phyloP scores from a whole-genome alignment of 2,888 invertebrate species.

The Germaria angustata region DNA sequence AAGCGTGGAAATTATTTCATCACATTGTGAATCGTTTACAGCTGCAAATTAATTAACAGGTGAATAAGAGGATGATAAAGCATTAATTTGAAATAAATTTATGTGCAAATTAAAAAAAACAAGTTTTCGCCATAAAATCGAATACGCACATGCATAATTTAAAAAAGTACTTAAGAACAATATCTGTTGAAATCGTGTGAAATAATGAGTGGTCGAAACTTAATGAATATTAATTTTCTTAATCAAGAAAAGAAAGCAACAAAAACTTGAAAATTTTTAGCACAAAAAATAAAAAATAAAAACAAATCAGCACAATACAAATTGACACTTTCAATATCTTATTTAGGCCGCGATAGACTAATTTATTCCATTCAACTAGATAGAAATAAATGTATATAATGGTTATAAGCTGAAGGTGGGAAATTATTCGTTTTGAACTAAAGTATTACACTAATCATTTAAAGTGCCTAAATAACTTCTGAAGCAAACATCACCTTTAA shows the following conservation, averaged over 20 bases:
- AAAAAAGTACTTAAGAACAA: slow-evolving; percentile 7
- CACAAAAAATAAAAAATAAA: not conserved
- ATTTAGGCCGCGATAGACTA: no score
- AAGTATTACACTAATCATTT: not conserved
- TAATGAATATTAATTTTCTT: slow-evolving; percentile 13
- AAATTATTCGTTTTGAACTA: not conserved
- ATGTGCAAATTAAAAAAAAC: slow-evolving; percentile 14
- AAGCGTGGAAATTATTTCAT: slow-evolving; percentile 22
- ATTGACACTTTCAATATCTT: not conserved
- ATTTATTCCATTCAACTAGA: not conserved
- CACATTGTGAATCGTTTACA: slow-evolving; percentile 16
- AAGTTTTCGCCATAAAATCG: slow-evolving; percentile 9
- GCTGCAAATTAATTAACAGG: slow-evolving; percentile 35
- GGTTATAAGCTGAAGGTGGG: not conserved
- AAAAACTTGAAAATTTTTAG: not conserved
- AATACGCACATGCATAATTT: not conserved
- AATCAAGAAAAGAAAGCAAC: not conserved
- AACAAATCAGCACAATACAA: not conserved
- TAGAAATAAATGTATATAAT: not conserved
- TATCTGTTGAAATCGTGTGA: slow-evolving; percentile 7
- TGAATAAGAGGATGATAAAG: slow-evolving; percentile 34
- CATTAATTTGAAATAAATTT: not conserved
- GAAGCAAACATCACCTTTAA: not conserved
- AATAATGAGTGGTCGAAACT: slow-evolving; percentile 39
- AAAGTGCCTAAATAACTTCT: not conserved